These are phyloP conservation scores for Erpetoichthys calabaricus DNA, from an alignment of 2,797 vertebrate species.

Conservation along the genomic window DNA sequence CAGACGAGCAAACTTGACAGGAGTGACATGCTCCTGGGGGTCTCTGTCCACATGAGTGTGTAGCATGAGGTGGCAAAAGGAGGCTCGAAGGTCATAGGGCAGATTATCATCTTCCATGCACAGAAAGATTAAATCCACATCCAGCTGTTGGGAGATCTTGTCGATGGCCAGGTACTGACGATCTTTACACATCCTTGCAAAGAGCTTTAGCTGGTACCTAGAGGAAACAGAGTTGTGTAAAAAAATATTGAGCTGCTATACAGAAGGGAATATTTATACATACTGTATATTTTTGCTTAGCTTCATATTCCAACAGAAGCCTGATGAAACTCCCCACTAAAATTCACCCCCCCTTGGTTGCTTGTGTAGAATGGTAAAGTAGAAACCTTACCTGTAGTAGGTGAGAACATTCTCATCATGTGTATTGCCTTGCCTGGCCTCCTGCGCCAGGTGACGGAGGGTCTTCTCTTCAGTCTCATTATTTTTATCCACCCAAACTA, in stretches of 20 bases:
- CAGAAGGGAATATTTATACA: background rate
- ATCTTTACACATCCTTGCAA: conserved; percentile 91
- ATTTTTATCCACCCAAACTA: conserved; percentile 81
- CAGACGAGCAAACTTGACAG: conserved; percentile 86
- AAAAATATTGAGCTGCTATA: background rate
- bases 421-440: conserved; percentile 78
- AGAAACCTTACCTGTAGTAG: conserved; percentile 71
- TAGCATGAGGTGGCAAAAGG: conserved; percentile 95
- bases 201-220: conserved; percentile 95
- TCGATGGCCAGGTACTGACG: conserved; percentile 93
- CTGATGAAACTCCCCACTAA: too few relatives aligned
- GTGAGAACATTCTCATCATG: conserved; percentile 86
- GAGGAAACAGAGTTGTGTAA: background rate
- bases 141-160: conserved; percentile 91
- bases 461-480: conserved; percentile 78
- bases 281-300: too few relatives aligned
- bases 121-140: conserved; percentile 87
- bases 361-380: too few relatives aligned
- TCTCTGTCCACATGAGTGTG: conserved; percentile 90
- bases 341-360: too few relatives aligned
- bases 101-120: conserved; percentile 93
- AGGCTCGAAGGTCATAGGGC: conserved; percentile 85
- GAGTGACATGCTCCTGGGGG: conserved; percentile 89
- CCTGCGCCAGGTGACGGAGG: conserved; percentile 80
- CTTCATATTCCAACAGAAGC: too few relatives aligned